phyloP scores from a whole-genome alignment of 2,888 invertebrate genomes.

The Acleris literana region DNA sequence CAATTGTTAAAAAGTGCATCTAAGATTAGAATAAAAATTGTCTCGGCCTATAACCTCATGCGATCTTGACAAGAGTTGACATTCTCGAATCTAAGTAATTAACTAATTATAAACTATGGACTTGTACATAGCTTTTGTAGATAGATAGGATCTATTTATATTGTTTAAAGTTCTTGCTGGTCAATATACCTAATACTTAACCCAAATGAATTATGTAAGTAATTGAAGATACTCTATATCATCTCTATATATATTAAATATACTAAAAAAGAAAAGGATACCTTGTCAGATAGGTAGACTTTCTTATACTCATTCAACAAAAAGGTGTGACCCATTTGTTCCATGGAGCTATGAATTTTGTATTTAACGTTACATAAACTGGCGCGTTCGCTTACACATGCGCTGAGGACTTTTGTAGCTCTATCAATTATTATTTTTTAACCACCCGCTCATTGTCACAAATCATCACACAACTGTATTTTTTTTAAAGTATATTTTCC shows the following conservation, averaged over 20 bases:
- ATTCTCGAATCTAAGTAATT: constrained; percentile 22
- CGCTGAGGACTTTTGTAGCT: too few relatives aligned
- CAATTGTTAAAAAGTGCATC: constrained; percentile 35
- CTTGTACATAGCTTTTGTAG: constrained; percentile 39
- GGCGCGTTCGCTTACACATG: too few relatives aligned
- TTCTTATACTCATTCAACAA: too few relatives aligned
- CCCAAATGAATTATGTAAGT: constrained; percentile 3
- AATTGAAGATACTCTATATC: constrained; percentile 12
- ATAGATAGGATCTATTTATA: constrained; percentile 14
- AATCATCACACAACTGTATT: too few relatives aligned
- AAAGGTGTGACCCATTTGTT: too few relatives aligned
- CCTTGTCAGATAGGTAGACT: too few relatives aligned
- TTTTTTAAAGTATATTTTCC: too few relatives aligned
- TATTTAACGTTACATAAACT: too few relatives aligned
- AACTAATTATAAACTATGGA: constrained; percentile 10
- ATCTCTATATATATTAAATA: constrained; percentile 17
- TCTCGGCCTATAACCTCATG: constrained; percentile 22
- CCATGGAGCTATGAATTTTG: too few relatives aligned
- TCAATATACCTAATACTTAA: constrained; percentile 19
- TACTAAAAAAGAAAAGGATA: background rate
- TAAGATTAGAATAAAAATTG: constrained; percentile 13
- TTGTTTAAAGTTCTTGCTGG: constrained; percentile 20
- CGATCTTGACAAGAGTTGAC: constrained; percentile 10
- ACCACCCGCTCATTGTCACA: too few relatives aligned
- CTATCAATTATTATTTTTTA: too few relatives aligned